Evolutionary conservation across 2,797 vertebrate species (phyloP), one percentile per base, ranked within the genome.

Genomic region (Sebastes elongatus): DNA sequence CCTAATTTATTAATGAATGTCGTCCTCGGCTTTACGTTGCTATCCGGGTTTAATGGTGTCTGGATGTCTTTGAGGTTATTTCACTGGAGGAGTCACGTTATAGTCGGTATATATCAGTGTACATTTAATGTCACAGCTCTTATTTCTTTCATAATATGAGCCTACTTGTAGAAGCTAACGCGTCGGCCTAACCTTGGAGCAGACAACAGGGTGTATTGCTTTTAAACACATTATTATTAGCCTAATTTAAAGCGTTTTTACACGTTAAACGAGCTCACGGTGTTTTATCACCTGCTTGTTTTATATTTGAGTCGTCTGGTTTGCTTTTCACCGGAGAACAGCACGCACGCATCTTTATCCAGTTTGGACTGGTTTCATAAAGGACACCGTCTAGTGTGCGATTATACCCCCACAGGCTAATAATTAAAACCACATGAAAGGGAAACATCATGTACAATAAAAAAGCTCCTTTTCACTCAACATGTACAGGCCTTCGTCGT

Each of bases 321-420:
- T 52, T 52, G 69, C 56, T 25, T 25, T 73, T 76, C 38, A 35
- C 25, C 42, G 13, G 70, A 85, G 74, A 42, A 42, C 14, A 46
- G 67, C 87, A 83, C 78, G 87, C 87, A 88, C 90, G 88, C 86
- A 88, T 85, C 81, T 68, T 55, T 56, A 93, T 94, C 92, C 94
- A 92, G 94, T 93, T 93, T 80, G 79, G 89, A 94, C 94, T 94
- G 95, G 94, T 94, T 95, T 81, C 69, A 84, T 91, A 88, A 52
- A 76, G 85, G 85, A 90, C 79, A 76, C 76, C 33, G 71, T 89
- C 70, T 75, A 42, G 57, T 78, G 62, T 63, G 82, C 74, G 13
- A 68, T 78, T 76, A 42, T 42, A 56, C 69, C 66, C 69, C 66
- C 68, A 82, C 62, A 22, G 59, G 82, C 65, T 74, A 80, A 81